Base-by-base conservation (phyloP, 2,888 invertebrate species). In the Caenorhabditis uteleia region DNA sequence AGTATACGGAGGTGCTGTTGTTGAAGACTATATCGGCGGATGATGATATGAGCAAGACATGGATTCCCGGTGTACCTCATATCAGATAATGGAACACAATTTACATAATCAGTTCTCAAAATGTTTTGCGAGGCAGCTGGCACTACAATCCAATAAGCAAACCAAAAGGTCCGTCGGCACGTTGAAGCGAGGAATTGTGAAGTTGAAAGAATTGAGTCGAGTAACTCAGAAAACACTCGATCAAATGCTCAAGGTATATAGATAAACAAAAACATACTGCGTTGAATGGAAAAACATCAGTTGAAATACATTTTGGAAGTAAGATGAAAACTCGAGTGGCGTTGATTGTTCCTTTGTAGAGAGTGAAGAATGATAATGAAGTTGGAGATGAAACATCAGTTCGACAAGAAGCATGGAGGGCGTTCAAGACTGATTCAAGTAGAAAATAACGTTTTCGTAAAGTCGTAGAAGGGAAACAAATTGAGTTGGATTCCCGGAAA, bases 1-100 rank as follows among this genome's bases (percentile, higher is more conserved):
- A 86, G 60, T 86, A 85, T 85, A 78, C 83, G 2, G 85, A 85
- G 74, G 80, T 66, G 10, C 3, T 49, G 8, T 20, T 33, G 16
- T 49, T 50, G 38, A 43, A 21, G 12, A 43, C 29, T 1, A 66
- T 53, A 0, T 48, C 68, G 1, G 34, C 64, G 6, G 8, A 12
- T 1, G 18, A 20, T 18, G 2, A 16, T 75, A 1, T 67, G 73
- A 39, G 33, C 27, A 3, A 23, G 16, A 1, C 46, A 59, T 38
- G 75, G 74, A 3, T 14, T 50, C 20, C 68, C 68, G 8, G 51
- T 73, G 33, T 21, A 14, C 5, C 10, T 72, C 1, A 71, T 75
- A 1, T 47, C 64, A 1, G 74, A 76, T 38, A 75, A 76, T 53
- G 70, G 68, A 16, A 42, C 68, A 7, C 56, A 58, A 29, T 74